Evolutionary conservation across 2,797 vertebrate species (phyloP).

Genomic region (Sebastiscus albofasciatus): DNA sequence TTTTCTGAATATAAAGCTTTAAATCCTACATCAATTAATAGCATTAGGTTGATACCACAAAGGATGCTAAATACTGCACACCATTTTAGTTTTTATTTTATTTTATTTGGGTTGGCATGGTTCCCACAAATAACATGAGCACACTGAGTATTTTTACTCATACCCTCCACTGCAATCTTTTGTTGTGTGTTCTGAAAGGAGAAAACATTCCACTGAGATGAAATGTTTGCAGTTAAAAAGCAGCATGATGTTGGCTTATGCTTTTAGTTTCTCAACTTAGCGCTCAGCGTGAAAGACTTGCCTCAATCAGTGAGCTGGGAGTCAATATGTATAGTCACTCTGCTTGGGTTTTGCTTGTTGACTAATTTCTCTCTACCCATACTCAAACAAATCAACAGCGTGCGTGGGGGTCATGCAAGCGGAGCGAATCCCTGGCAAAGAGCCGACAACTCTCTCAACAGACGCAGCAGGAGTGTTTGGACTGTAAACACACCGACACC

Average conservation of each 20-base stretch:
- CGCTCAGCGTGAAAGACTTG: constrained; percentile 15
- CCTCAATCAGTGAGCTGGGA: constrained; percentile 14
- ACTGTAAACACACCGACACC: constrained; percentile 28
- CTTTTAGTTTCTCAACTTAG: constrained; percentile 8
- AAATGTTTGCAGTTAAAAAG: neutral
- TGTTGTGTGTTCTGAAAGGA: neutral
- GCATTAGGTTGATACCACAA: neutral
- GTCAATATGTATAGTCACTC: constrained; percentile 15
- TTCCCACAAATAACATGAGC: neutral
- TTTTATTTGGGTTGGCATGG: neutral
- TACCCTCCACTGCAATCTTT: neutral
- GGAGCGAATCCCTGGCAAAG: constrained; percentile 51
- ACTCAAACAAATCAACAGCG: constrained; percentile 48
- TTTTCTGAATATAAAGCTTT: neutral
- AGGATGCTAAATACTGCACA: too few relatives aligned
- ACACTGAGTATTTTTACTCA: neutral
- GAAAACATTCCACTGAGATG: neutral
- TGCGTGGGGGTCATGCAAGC: constrained; percentile 26
- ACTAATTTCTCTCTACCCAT: constrained; percentile 43
- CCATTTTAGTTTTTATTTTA: neutral
- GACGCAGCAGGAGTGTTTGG: constrained; percentile 60
- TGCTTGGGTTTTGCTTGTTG: constrained; percentile 28
- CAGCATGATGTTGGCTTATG: neutral
- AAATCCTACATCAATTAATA: neutral
- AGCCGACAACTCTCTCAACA: constrained; percentile 38